Percentiles rank a stretch among this genome's conserved stretches.
phyloP scores from a whole-genome alignment of 2,113 vertebrate species.

The Pterophyllum scalare region DNA sequence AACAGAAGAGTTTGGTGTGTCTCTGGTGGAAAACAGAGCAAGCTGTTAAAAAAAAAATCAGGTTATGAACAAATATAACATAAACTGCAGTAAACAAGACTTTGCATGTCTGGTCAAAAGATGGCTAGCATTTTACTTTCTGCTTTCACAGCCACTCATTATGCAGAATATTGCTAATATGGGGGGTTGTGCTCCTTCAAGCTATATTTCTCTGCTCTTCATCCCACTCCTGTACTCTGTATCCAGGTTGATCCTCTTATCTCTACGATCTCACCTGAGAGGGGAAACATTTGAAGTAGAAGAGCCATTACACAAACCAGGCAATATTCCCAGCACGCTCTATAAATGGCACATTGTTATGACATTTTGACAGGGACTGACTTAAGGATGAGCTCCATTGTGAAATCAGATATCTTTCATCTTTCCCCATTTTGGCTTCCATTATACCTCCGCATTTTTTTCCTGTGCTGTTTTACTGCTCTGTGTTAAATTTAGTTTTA shows the following conservation, averaged over 20 bases:
- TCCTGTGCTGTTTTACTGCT: background rate
- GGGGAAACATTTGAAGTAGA: background rate
- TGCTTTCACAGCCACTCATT: background rate
- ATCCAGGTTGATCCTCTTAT: slow-evolving; percentile 18
- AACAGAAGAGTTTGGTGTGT: slow-evolving; percentile 14
- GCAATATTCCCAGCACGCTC: background rate
- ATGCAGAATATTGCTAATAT: slow-evolving; percentile 25
- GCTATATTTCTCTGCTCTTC: background rate
- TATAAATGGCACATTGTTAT: background rate
- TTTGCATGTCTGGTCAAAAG: background rate
- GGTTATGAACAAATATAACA: background rate
- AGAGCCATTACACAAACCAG: slow-evolving; percentile 4
- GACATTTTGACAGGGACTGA: background rate
- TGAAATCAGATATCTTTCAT: slow-evolving; percentile 11
- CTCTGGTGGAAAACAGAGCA: background rate
- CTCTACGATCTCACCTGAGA: slow-evolving; percentile 7
- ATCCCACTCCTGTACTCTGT: background rate
- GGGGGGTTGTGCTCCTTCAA: background rate
- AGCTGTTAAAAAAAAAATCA: background rate
- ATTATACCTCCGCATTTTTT: background rate
- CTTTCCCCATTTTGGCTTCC: slow-evolving; percentile 28
- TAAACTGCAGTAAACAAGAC: background rate
- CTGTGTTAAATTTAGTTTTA: background rate
- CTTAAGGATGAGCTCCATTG: background rate
- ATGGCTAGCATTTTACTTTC: background rate